Conservation (phyloP, 2,888 invertebrate genomes). For the Poecilus cupreus region DNA sequence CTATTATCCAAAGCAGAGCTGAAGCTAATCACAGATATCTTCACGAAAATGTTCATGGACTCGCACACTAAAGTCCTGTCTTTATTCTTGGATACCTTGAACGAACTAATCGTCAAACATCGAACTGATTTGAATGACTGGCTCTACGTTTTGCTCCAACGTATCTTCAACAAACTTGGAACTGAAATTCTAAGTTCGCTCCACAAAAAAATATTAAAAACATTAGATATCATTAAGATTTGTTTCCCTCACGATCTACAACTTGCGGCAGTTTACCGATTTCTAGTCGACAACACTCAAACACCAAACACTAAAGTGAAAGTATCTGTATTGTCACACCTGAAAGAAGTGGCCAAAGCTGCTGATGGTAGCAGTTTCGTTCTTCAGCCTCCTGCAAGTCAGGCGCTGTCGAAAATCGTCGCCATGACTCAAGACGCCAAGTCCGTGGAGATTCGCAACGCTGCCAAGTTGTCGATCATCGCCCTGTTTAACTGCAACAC, state of each 20-base stretch:
- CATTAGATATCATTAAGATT: slow-evolving; percentile 84
- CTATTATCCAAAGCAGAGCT: slow-evolving; percentile 82
- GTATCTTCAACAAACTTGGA: slow-evolving; percentile 90
- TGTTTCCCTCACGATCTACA: slow-evolving; percentile 82
- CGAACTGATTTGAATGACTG: slow-evolving; percentile 92
- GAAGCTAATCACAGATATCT: slow-evolving; percentile 91
- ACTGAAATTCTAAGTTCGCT: slow-evolving; percentile 94
- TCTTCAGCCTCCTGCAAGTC: slow-evolving; percentile 75
- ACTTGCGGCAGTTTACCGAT: slow-evolving; percentile 82
- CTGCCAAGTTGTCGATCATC: slow-evolving; percentile 82
- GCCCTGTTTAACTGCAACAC: slow-evolving; percentile 94
- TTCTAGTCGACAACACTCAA: slow-evolving; percentile 93
- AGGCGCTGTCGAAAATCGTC: slow-evolving; percentile 84
- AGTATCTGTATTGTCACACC: slow-evolving; percentile 83
- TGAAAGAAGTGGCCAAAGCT: slow-evolving; percentile 79
- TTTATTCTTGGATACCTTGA: slow-evolving; percentile 93
- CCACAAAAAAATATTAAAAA: slow-evolving; percentile 91
- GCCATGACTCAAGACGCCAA: slow-evolving; percentile 82
- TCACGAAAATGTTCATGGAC: slow-evolving; percentile 98
- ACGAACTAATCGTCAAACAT: slow-evolving; percentile 91
- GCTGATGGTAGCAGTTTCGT: slow-evolving; percentile 75
- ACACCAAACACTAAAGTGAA: slow-evolving; percentile 91
- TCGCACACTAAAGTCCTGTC: slow-evolving; percentile 96
- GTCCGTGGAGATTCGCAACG: slow-evolving; percentile 81
- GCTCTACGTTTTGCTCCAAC: slow-evolving; percentile 89